Base-by-base conservation (phyloP, 2,797 vertebrate genomes). In the Xenopus petersii region DNA sequence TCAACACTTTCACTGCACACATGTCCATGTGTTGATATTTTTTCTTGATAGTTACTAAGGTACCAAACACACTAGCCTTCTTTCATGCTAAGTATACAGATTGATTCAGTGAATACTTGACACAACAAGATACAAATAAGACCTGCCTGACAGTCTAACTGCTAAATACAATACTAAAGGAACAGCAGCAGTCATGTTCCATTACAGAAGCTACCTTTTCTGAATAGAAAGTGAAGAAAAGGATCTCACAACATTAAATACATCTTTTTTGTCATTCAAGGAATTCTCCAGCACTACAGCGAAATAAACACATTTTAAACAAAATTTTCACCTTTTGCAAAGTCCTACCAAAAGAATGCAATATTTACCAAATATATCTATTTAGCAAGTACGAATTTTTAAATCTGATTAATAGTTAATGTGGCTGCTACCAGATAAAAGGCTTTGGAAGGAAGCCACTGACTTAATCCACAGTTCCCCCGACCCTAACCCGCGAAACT, bases 111-210 rank as follows among this genome's bases (percentile, higher is more conserved):
- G 60, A 74, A 67, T 64, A 67, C 59, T 60, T 67, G 72, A 54
- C 63, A 66, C 51, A 47, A 49, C n/a, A 47, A 74, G 42, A 67
- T 60, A 55, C 64, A 67, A 21, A 67, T 60, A 74, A 65, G 63
- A 67, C 54, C 60, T 36, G 64, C 55, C 54, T 49, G 64, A 74
- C 72, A 74, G 63, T 58, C 54, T 67, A 60, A 66, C 63, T 65
- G 62, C 71, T 65, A 47, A 73, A 73, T 47, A 73, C 64, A 73
- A 73, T 63, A 26, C 42, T 30, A 55, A 36, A 74, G 15, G n/a
- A 51, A 65, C 13, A 65, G 71, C 47, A 46, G 36, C 64, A 67
- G 64, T 74, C 64, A 74, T 74, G 55, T 74, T 67, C 64, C 67
- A 74, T 74, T 67, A 67, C 55, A 33, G 7, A 21, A 10, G 56